Evolutionary conservation across 2,113 vertebrate species (phyloP).

Genomic region (Atrichornis clamosus): DNA sequence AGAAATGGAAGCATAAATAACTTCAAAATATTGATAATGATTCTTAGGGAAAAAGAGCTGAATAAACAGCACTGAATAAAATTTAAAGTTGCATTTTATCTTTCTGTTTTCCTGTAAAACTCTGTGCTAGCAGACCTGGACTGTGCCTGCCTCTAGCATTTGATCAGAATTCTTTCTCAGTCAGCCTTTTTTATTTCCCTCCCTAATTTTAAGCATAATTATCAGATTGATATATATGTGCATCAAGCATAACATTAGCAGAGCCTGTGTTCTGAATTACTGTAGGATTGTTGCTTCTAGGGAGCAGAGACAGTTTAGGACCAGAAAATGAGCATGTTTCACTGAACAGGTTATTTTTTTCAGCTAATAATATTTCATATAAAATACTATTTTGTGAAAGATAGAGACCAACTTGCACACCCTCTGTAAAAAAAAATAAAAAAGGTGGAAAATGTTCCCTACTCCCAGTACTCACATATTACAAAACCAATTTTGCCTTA

Average conservation of each 20-base stretch:
- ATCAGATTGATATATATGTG: slow-evolving; percentile 56
- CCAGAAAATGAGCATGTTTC: slow-evolving; percentile 47
- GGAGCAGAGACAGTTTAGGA: slow-evolving; percentile 28
- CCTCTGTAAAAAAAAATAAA: neutral
- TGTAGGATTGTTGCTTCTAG: neutral
- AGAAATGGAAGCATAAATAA: slow-evolving; percentile 48
- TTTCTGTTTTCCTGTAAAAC: slow-evolving; percentile 24
- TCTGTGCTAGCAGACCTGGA: slow-evolving; percentile 23
- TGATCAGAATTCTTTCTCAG: slow-evolving; percentile 28
- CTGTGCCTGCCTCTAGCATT: slow-evolving; percentile 41
- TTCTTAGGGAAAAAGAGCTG: slow-evolving; percentile 29
- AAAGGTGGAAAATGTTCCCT: slow-evolving; percentile 43
- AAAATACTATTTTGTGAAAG: slow-evolving; percentile 59
- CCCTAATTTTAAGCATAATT: slow-evolving; percentile 61
- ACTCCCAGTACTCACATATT: slow-evolving; percentile 18
- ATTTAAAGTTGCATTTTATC: slow-evolving; percentile 31
- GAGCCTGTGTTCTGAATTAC: slow-evolving; percentile 14
- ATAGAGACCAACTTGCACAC: neutral
- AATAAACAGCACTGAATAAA: slow-evolving; percentile 50
- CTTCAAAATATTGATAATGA: slow-evolving; percentile 52
- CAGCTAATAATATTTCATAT: slow-evolving; percentile 56
- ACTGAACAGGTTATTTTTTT: slow-evolving; percentile 65
- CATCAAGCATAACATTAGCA: slow-evolving; percentile 21
- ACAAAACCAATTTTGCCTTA: slow-evolving; percentile 65
- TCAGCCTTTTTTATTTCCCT: slow-evolving; percentile 40